These are phyloP conservation scores for Myzus persicae DNA, from an alignment of 1,140 invertebrate species.

Conservation along the genomic window DNA sequence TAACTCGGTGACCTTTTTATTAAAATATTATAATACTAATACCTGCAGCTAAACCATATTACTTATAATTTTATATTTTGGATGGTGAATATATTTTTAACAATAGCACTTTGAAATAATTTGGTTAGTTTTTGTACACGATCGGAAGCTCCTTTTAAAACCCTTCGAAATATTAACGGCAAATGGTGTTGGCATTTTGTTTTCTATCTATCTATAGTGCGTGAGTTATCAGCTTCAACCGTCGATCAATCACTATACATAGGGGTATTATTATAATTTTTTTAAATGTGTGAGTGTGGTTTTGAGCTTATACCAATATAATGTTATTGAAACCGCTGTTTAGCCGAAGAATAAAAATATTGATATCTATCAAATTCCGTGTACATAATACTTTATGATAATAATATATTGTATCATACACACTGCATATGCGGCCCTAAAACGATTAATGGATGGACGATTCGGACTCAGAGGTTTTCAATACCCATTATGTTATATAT, in stretches of 20 bases:
- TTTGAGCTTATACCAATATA: neutral
- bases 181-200: neutral
- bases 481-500: too few species aligned
- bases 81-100: neutral
- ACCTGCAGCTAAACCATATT: neutral
- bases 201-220: neutral
- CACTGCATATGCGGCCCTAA: too few species aligned
- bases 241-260: neutral
- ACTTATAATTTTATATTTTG: neutral
- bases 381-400: neutral
- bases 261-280: neutral
- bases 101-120: neutral
- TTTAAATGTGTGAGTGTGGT: neutral
- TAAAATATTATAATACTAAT: too few species aligned
- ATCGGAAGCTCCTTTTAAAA: neutral
- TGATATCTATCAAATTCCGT: neutral
- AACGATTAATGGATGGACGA: neutral
- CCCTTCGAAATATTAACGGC: neutral
- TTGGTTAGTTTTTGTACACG: neutral
- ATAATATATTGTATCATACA: neutral
- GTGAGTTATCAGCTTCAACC: neutral
- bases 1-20: too few species aligned
- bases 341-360: neutral
- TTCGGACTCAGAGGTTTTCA: too few species aligned
- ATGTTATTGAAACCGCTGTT: neutral